Evolutionary conservation across 2,113 vertebrate genomes (phyloP).

Genomic region (Arizona elegans): DNA sequence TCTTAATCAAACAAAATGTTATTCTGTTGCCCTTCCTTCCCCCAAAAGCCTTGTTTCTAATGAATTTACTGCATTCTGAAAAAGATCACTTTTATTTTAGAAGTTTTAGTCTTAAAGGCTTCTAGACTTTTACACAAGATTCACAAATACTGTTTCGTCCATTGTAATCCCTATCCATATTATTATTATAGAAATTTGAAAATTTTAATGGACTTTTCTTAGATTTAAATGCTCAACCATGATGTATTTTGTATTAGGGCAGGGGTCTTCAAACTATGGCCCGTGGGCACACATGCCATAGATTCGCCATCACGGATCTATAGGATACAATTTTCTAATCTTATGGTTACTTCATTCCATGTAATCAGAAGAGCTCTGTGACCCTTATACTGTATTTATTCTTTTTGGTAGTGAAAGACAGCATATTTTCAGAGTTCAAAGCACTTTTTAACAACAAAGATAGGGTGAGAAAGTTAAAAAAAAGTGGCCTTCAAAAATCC

Average conservation of each 20-base stretch:
- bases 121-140: not conserved
- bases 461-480: constrained; percentile 27
- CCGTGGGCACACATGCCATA: too few relatives aligned
- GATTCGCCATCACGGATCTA: not conserved
- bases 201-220: not conserved
- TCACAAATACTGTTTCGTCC: not conserved
- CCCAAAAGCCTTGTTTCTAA: too few relatives aligned
- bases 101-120: not conserved
- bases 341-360: constrained; percentile 29
- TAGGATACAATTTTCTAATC: constrained; percentile 33
- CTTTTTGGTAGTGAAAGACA: constrained; percentile 41
- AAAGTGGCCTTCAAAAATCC: constrained; percentile 13
- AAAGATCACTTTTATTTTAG: not conserved
- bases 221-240: not conserved
- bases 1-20: too few relatives aligned
- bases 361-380: constrained; percentile 43
- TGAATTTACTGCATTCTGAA: too few relatives aligned
- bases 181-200: not conserved
- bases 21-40: too few relatives aligned
- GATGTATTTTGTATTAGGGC: not conserved
- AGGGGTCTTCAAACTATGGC: too few relatives aligned
- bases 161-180: not conserved
- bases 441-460: constrained; percentile 35
- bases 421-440: constrained; percentile 28
- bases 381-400: constrained; percentile 35